Conservation (phyloP, 2,888 invertebrate species). For the Oxycera nigricornis region DNA sequence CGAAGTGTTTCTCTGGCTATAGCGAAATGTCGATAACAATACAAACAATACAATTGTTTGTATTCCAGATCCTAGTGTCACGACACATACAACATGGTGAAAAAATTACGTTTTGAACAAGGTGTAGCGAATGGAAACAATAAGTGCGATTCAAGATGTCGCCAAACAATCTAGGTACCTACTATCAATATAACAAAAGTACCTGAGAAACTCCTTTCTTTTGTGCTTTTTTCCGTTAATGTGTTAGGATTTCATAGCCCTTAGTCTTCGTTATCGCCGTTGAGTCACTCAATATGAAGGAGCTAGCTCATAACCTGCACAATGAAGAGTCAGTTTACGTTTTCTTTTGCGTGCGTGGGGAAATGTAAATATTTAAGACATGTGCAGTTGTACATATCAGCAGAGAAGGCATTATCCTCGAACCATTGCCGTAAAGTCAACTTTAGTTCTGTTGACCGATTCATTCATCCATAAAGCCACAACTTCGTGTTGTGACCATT, state of each 20-base stretch:
- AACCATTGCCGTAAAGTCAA: background rate
- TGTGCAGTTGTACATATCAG: background rate
- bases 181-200: background rate
- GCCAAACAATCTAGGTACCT: background rate
- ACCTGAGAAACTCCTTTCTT: background rate
- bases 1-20: too few relatives aligned
- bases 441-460: background rate
- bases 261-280: background rate
- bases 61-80: too few relatives aligned
- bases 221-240: background rate
- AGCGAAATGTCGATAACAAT: too few relatives aligned
- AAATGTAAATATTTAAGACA: constrained; percentile 5
- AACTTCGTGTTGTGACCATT: background rate
- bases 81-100: too few relatives aligned
- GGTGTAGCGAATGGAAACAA: too few relatives aligned
- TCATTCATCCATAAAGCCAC: background rate
- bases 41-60: too few relatives aligned
- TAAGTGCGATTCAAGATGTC: too few relatives aligned
- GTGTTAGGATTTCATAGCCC: background rate
- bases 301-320: background rate
- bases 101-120: too few relatives aligned
- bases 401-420: background rate
- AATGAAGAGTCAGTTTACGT: background rate
- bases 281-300: too few relatives aligned
- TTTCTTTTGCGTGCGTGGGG: background rate